Evolutionary conservation across 2,113 vertebrate species (phyloP).

Genomic region (Cephalophus harveyi): DNA sequence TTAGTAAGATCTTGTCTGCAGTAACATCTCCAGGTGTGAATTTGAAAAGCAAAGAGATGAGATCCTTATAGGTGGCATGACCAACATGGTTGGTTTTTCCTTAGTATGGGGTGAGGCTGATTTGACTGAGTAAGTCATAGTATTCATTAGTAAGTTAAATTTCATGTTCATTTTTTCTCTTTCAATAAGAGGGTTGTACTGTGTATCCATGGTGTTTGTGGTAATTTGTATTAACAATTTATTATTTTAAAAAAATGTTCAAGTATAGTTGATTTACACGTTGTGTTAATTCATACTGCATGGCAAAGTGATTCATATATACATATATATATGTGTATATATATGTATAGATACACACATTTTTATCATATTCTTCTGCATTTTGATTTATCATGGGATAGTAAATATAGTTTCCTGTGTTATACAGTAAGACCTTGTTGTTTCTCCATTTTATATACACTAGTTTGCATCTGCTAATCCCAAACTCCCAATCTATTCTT

Average conservation of each 20-base stretch:
- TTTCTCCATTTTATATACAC: neutral
- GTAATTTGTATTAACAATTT: neutral
- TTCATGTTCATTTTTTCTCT: neutral
- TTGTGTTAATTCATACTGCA: neutral
- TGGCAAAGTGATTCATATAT: neutral
- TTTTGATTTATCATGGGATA: neutral
- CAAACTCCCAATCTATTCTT: neutral
- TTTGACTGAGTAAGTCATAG: neutral
- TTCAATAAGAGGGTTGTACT: neutral
- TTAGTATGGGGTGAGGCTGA: neutral
- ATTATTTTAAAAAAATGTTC: neutral
- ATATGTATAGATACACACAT: neutral
- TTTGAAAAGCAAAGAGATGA: neutral
- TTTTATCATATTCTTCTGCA: neutral
- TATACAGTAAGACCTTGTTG: neutral
- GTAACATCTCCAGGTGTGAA: neutral
- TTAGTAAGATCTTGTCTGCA: neutral
- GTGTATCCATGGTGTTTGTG: neutral
- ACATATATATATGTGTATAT: neutral
- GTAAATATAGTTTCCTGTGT: neutral
- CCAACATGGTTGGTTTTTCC: neutral
- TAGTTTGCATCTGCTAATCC: neutral
- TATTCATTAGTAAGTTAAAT: neutral
- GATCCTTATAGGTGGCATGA: neutral
- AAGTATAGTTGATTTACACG: neutral